Conservation (phyloP, 2,113 vertebrate species). For the Nycticorax nycticorax region DNA sequence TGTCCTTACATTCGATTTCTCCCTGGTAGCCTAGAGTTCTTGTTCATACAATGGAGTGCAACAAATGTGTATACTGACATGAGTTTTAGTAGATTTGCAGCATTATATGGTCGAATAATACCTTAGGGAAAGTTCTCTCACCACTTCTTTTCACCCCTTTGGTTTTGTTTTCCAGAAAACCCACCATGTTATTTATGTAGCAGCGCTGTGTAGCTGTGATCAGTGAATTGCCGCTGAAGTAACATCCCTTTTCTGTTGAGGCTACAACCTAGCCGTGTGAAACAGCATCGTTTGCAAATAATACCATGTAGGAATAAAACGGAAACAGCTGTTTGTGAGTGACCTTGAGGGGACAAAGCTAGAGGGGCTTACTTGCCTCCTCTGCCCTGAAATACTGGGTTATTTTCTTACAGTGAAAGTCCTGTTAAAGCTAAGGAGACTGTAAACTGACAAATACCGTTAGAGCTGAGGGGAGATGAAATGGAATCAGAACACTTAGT, state of each 20-base stretch:
- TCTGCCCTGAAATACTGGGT: slow-evolving; percentile 44
- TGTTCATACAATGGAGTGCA: not conserved
- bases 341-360: slow-evolving; percentile 64
- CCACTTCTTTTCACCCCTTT: not conserved
- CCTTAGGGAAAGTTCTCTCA: slow-evolving; percentile 53
- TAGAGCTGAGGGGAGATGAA: not conserved
- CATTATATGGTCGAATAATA: not conserved
- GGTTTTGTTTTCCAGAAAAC: not conserved
- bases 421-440: slow-evolving; percentile 39
- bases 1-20: not conserved
- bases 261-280: not conserved
- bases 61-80: not conserved
- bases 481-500: not conserved
- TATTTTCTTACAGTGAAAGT: slow-evolving; percentile 48
- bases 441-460: slow-evolving; percentile 31
- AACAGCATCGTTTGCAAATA: slow-evolving; percentile 33
- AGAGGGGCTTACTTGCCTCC: slow-evolving; percentile 7
- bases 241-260: slow-evolving; percentile 22
- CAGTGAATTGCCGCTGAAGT: slow-evolving; percentile 10
- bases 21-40: not conserved
- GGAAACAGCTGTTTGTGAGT: slow-evolving; percentile 29
- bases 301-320: not conserved
- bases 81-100: not conserved
- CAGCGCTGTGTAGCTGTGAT: not conserved
- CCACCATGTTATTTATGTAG: not conserved